Base-by-base conservation (phyloP, 2,113 vertebrate species). In the Ophthalmolycus amberensis region DNA sequence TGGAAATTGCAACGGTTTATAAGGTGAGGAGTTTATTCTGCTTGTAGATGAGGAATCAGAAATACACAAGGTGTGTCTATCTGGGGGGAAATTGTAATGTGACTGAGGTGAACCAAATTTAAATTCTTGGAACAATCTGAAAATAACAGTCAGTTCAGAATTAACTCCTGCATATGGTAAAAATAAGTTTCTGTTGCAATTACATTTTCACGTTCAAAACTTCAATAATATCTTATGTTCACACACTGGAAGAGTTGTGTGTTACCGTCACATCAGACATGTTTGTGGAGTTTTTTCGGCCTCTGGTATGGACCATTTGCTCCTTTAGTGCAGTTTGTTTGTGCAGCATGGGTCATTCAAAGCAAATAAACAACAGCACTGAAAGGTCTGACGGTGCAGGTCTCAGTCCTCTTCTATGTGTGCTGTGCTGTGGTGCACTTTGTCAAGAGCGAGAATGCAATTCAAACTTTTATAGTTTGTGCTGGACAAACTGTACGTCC, bases 341-440 rank as follows among this genome's bases (percentile, higher is more conserved):
- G 75, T 82, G 80, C 83, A 64, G 75, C 72, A 38, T 6, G 20
- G 25, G 75, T 73, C 80, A 66, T 84, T 40, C 60, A 77, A 84
- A 75, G 62, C 65, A 84, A 88, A 87, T 85, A 89, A 90, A 87
- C 82, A 84, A 75, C 69, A 4, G 1, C 22, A 11, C 62, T 3
- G 46, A 88, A 71, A 84, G 65, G 65, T 66, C 85, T 72, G 73
- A 75, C 73, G 67, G 79, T 68, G 65, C 64, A 68, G 76, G 52
- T 63, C 71, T 83, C 80, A 22, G 64, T 65, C 37, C 46, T 78
- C 69, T 14, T 72, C 67, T 48, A 34, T 56, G 69, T 22, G 50
- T 59, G 5, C 60, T 58, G 65, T 68, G 74, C 69, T 2, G 16
- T 15, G 63, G 14, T 42, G 82, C 82, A 79, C 58, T 85, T 80